Conservation (phyloP, 2,797 vertebrate species). For the Amniataba percoides region DNA sequence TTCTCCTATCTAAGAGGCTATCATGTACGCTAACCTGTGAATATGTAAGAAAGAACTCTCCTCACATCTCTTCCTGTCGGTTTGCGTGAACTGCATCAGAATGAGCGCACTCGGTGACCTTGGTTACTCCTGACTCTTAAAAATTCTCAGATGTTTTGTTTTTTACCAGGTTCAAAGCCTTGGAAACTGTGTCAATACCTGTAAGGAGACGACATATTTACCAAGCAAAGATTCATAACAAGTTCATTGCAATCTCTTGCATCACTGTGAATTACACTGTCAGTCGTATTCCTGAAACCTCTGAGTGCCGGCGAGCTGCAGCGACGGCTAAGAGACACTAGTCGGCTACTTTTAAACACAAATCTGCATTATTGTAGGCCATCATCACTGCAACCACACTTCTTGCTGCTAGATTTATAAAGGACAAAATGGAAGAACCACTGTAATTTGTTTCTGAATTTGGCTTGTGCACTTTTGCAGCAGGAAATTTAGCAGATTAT, state of each 20-base stretch:
- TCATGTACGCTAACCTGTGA: conserved; percentile 4
- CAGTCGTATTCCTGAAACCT: conserved; percentile 66
- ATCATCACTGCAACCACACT: background rate
- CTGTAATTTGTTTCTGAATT: background rate
- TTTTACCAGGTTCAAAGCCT: conserved; percentile 78
- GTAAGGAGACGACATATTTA: conserved; percentile 77
- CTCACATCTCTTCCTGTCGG: background rate
- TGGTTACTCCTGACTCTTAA: conserved; percentile 42
- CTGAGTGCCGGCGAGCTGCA: conserved; percentile 39
- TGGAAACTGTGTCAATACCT: conserved; percentile 78
- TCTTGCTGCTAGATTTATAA: background rate
- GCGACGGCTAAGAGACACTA: conserved; percentile 18
- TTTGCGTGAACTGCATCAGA: conserved; percentile 40
- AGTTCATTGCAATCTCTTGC: conserved; percentile 76
- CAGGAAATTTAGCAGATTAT: background rate
- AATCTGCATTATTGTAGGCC: conserved; percentile 14
- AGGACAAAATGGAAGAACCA: conserved; percentile 20
- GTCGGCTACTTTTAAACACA: conserved; percentile 41
- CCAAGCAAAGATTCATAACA: conserved; percentile 70
- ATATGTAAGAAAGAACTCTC: conserved; percentile 24
- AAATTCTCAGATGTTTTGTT: conserved; percentile 59
- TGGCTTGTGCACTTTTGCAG: background rate
- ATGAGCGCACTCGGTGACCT: conserved; percentile 43
- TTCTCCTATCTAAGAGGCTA: background rate
- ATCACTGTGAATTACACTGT: conserved; percentile 74